phyloP scores from a whole-genome alignment of 2,113 vertebrate species.

The Amphiprion percula region DNA sequence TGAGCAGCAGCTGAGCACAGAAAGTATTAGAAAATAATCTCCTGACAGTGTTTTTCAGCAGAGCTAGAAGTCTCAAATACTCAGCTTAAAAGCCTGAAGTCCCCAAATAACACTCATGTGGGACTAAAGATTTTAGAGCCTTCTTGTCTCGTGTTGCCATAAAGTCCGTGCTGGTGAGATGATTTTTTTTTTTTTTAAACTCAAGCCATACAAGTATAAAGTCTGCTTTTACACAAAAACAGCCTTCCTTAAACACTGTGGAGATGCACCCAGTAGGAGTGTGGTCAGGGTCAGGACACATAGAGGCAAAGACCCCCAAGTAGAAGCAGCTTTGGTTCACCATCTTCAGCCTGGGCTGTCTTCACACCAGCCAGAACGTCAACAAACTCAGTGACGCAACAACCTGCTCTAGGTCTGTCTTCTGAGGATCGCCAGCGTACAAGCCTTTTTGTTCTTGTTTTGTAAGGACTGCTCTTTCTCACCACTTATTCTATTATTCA shows the following conservation, averaged over 20 bases:
- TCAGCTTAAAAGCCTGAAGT: not conserved
- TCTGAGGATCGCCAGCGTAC: slow-evolving; percentile 29
- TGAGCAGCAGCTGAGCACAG: not conserved
- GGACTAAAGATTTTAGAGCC: slow-evolving; percentile 2
- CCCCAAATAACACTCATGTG: not conserved
- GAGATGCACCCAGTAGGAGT: slow-evolving; percentile 58
- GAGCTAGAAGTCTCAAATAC: slow-evolving; percentile 7
- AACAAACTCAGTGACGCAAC: slow-evolving; percentile 47
- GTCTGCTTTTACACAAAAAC: slow-evolving; percentile 23
- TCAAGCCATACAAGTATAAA: not conserved
- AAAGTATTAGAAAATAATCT: not conserved
- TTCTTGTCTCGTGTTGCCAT: not conserved
- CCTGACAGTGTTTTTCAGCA: slow-evolving; percentile 4
- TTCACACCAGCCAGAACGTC: slow-evolving; percentile 42
- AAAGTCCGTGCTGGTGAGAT: not conserved
- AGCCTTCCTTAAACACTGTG: slow-evolving; percentile 36
- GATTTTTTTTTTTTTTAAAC: not conserved
- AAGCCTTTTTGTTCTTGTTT: slow-evolving; percentile 17
- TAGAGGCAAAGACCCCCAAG: slow-evolving; percentile 12
- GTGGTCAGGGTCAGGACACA: slow-evolving; percentile 28
- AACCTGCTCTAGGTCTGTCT: slow-evolving; percentile 29
- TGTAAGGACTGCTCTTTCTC: slow-evolving; percentile 35
- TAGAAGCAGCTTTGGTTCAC: slow-evolving; percentile 35
- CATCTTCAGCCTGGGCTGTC: slow-evolving; percentile 40
- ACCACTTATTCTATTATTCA: slow-evolving; percentile 52